phyloP scores from a whole-genome alignment of 1,140 invertebrate genomes.

The Wasmannia auropunctata region DNA sequence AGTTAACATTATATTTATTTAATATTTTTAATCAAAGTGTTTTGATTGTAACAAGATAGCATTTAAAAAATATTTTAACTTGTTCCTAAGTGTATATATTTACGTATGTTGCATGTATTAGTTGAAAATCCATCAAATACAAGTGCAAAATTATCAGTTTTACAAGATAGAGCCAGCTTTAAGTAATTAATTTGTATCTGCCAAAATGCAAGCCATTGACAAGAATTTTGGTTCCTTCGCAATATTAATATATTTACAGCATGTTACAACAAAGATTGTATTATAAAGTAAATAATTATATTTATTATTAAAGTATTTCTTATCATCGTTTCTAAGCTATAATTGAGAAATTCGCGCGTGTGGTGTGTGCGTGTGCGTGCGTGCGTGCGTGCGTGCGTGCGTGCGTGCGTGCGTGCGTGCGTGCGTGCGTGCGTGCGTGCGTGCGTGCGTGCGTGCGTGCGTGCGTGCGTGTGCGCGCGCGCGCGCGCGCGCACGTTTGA shows the following conservation, averaged over 20 bases:
- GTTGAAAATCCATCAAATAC: conserved; percentile 2
- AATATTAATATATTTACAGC: conserved; percentile 49
- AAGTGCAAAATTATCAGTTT: conserved; percentile 9
- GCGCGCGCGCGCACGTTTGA: no score
- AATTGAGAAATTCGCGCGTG: background rate
- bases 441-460: no score
- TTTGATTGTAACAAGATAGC: background rate
- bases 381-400: background rate
- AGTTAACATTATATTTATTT: background rate
- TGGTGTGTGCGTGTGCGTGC: background rate
- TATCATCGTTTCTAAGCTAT: background rate
- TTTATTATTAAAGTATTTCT: background rate
- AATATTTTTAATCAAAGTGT: conserved; percentile 20
- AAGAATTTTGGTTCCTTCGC: conserved; percentile 43
- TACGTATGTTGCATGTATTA: conserved; percentile 47
- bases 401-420: no score
- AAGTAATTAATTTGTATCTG: conserved; percentile 66
- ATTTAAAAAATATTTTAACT: conserved; percentile 28
- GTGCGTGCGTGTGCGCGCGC: no score
- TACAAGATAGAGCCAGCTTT: conserved; percentile 11
- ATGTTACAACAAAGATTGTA: conserved; percentile 49
- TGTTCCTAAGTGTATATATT: conserved; percentile 11
- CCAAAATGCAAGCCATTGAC: conserved; percentile 75
- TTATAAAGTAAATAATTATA: conserved; percentile 29
- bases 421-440: no score